Conservation (phyloP, 2,797 vertebrate species). For the Chlorospingus semifuscus region DNA sequence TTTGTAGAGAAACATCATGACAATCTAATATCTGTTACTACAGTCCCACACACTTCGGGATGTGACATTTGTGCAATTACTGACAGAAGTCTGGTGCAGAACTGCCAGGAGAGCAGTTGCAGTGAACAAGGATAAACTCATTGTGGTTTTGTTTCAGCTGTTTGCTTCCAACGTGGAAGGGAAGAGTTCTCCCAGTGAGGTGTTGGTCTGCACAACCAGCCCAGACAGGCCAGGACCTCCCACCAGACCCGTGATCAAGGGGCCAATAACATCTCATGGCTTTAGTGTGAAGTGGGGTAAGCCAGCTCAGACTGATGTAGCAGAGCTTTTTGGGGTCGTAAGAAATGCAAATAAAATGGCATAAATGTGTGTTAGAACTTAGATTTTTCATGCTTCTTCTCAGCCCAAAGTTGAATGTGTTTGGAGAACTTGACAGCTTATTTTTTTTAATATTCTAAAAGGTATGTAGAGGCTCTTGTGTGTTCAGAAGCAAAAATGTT, state of each 20-base stretch:
- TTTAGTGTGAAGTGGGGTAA: slow-evolving; percentile 95
- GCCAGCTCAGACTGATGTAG: neutral
- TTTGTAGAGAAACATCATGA: neutral
- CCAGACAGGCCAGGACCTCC: slow-evolving; percentile 95
- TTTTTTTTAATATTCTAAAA: neutral
- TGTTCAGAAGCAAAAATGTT: neutral
- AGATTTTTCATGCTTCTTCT: neutral
- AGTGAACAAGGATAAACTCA: neutral
- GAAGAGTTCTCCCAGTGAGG: slow-evolving; percentile 92
- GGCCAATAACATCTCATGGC: slow-evolving; percentile 82
- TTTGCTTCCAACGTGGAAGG: slow-evolving; percentile 93
- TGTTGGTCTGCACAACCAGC: slow-evolving; percentile 93
- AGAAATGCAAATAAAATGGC: fast-evolving
- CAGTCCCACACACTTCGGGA: neutral
- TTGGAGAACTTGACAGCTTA: neutral
- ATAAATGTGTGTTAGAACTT: neutral
- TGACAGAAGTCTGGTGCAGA: neutral
- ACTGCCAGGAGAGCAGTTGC: neutral
- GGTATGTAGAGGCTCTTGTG: fast-evolving
- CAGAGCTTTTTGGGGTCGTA: fast-evolving
- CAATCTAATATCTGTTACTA: neutral
- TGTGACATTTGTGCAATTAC: neutral
- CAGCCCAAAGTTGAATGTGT: neutral
- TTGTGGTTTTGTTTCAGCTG: slow-evolving; percentile 78
- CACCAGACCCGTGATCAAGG: slow-evolving; percentile 81